Conservation (phyloP, 2,797 vertebrate species). For the Gambusia yucatana region DNA sequence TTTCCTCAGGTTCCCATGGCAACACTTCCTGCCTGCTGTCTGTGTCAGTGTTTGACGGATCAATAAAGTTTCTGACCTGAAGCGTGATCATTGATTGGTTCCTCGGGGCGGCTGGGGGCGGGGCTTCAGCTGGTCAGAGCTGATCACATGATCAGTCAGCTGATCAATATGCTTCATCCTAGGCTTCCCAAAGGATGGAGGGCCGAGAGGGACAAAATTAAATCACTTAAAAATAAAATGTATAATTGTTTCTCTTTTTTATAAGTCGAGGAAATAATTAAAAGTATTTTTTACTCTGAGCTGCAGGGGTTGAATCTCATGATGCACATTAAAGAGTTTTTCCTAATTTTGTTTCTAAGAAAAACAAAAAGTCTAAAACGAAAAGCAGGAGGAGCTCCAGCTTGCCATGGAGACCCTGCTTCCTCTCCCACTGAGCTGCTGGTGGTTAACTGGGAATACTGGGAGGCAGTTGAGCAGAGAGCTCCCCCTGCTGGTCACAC, state of each 20-base stretch:
- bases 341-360: neutral
- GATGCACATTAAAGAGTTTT: neutral
- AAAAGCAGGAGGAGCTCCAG: neutral
- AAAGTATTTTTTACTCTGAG: too few species aligned
- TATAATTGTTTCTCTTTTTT: neutral
- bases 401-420: neutral
- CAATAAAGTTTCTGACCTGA: constrained; percentile 55
- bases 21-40: constrained; percentile 28
- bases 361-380: neutral
- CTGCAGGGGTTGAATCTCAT: neutral
- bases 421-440: too few species aligned
- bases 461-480: neutral
- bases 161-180: neutral
- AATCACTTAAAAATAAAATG: too few species aligned
- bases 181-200: too few species aligned
- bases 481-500: neutral
- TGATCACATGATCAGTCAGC: neutral
- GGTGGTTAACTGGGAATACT: neutral
- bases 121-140: neutral
- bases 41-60: constrained; percentile 45
- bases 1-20: constrained; percentile 48
- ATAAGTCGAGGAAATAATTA: too few species aligned
- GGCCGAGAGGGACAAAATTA: too few species aligned
- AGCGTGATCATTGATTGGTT: neutral
- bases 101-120: neutral